phyloP scores from a whole-genome alignment of 1,140 invertebrate species.

The Piezodorus guildinii region DNA sequence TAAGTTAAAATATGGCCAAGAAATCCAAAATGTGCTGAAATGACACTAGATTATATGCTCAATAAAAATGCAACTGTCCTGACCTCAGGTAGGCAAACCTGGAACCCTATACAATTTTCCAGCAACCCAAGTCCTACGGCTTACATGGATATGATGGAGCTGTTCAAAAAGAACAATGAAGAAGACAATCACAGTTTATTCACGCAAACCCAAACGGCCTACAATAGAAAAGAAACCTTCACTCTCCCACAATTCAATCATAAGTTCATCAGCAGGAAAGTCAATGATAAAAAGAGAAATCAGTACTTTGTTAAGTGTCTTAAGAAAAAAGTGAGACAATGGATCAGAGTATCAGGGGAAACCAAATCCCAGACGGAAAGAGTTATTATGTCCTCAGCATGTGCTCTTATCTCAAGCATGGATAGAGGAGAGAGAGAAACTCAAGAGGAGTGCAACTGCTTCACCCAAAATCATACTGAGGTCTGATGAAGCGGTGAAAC shows the following conservation, averaged over 20 bases:
- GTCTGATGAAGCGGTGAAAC: no score
- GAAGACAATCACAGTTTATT: background rate
- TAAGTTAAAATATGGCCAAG: background rate
- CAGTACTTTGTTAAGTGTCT: background rate
- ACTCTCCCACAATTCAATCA: no score
- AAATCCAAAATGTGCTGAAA: background rate
- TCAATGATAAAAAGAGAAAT: no score
- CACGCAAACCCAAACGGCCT: no score
- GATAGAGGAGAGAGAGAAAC: background rate
- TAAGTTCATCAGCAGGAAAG: no score
- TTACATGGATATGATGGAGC: background rate
- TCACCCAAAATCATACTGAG: background rate
- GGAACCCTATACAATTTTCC: background rate
- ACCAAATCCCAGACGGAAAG: background rate
- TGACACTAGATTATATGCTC: background rate
- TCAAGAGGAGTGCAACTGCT: background rate
- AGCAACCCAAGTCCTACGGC: background rate
- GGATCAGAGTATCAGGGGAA: background rate
- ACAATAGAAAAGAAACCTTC: background rate
- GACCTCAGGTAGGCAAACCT: constrained; percentile 4
- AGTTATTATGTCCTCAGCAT: background rate
- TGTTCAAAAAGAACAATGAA: background rate
- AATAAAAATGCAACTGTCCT: background rate
- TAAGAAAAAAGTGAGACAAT: background rate
- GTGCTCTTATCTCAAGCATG: constrained; percentile 11